A percentile compares a stretch with the other conserved stretches of the same genome.
These are phyloP conservation scores for Pangasius mekongensis DNA, from an alignment of 2,797 vertebrate genomes.

Conservation along the genomic window DNA sequence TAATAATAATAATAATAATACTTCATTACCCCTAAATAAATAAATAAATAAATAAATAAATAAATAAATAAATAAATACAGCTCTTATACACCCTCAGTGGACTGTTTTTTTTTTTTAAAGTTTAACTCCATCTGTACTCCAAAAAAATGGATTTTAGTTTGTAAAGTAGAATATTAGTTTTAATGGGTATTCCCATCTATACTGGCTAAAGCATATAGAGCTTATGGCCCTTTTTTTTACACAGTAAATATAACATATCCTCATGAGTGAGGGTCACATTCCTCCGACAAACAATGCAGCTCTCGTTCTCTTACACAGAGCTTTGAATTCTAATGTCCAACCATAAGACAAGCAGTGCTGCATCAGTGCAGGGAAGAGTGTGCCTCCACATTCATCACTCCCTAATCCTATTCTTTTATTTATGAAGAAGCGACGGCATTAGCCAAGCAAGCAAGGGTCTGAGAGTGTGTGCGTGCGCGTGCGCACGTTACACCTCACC, in stretches of 20 bases:
- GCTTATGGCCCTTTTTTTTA: not conserved
- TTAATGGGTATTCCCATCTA: not conserved
- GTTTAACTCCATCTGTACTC: not conserved
- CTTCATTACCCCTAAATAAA: too few species aligned
- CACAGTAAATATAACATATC: not conserved
- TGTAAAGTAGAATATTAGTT: not conserved
- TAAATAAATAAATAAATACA: too few species aligned
- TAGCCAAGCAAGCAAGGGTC: not conserved
- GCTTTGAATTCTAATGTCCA: conserved; percentile 9
- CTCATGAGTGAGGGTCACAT: not conserved
- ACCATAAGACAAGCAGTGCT: not conserved
- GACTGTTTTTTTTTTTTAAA: not conserved
- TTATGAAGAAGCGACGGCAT: conserved; percentile 37
- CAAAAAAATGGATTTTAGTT: not conserved
- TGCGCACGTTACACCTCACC: conserved; percentile 1
- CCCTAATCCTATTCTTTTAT: conserved; percentile 49
- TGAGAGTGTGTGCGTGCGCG: conserved; percentile 5
- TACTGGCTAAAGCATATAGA: not conserved
- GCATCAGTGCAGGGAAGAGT: not conserved
- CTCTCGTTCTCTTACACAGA: not conserved
- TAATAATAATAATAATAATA: too few species aligned
- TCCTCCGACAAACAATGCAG: not conserved
- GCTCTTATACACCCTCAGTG: not conserved
- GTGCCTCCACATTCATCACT: conserved; percentile 31
- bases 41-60: too few species aligned